Base-by-base conservation (phyloP, 2,797 vertebrate genomes). In the Sardinella longiceps region DNA sequence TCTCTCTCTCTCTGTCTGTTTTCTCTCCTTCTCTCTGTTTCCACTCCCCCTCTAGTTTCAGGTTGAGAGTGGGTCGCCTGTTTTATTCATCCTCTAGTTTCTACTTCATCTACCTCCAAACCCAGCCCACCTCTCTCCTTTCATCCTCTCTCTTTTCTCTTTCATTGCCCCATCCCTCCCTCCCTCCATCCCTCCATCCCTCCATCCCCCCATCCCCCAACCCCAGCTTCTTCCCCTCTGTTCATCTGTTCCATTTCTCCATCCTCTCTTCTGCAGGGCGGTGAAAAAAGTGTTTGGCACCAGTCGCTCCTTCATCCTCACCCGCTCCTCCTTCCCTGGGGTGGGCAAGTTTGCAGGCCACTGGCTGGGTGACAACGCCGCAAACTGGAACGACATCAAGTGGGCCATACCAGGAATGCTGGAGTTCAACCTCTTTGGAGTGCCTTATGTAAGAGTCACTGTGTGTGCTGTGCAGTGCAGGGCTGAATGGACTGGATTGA, bases 291-390 rank as follows among this genome's bases (percentile, higher is more conserved):
- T 96, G 87, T 99, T 97, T 83, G 94, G 92, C 58, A 92, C 81
- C 5, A 97, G 96, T 58, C 94, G 98, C 88, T 96, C 95, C 84
- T 94, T 97, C 90, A 93, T 98, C 84, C 81, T 99, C 89, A 97
- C 97, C 0, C 97, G 98, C 37, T 99, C 98, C 33, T 98, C 98
- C 43, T 99, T 98, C 92, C 92, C 94, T 46, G 98, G 98, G 33
- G 96, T 97, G n/a, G 98, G 98, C 23, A 99, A 98, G 86, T 94
- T 96, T 89, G 90, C 97, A 20, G 97, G 96, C 84, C 98, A 99
- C 91, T 99, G 98, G 98, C 93, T 99, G 84, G 98, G 98, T 37
- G 98, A 99, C 91, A 99, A 99, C 0, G 90, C 91, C 66, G 98
- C 98, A 86, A 97, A 95, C 80, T 99, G 98, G 98, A 96, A 97